A percentile compares a stretch with the other conserved stretches of the same genome.
These are phyloP conservation scores for Sinocyclocheilus maitianheensis DNA, from an alignment of 2,113 vertebrate genomes.

Conservation along the genomic window DNA sequence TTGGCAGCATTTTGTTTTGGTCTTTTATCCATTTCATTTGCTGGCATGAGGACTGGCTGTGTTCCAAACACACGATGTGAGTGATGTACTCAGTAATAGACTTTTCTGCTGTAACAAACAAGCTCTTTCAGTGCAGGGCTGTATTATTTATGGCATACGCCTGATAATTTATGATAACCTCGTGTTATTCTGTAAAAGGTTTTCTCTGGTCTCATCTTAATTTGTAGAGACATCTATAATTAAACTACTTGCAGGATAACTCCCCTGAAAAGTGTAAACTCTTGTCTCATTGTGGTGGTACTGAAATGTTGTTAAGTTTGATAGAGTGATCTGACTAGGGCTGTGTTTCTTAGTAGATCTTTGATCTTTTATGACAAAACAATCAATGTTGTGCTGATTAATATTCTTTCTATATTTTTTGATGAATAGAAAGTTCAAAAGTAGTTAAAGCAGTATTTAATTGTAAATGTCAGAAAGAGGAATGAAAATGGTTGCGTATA, in stretches of 20 bases:
- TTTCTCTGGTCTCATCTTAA: neutral
- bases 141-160: conserved; percentile 7
- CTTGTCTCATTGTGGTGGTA: neutral
- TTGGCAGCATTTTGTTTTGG: conserved; percentile 8
- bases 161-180: neutral
- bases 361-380: neutral
- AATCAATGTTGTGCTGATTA: neutral
- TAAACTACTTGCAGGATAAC: neutral
- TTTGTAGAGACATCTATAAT: neutral
- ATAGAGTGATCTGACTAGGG: neutral
- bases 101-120: conserved; percentile 1
- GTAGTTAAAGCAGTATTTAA: neutral
- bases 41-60: conserved; percentile 2
- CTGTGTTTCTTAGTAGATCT: neutral
- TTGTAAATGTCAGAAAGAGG: neutral
- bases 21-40: neutral
- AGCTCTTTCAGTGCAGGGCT: neutral
- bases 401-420: neutral
- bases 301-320: neutral
- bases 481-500: neutral
- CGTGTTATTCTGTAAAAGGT: neutral
- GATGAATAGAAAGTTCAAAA: neutral
- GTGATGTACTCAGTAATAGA: neutral
- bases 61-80: conserved; percentile 11
- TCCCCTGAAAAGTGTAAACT: neutral